phyloP scores from a whole-genome alignment of 2,888 invertebrate species.

The Andrena haemorrhoa region DNA sequence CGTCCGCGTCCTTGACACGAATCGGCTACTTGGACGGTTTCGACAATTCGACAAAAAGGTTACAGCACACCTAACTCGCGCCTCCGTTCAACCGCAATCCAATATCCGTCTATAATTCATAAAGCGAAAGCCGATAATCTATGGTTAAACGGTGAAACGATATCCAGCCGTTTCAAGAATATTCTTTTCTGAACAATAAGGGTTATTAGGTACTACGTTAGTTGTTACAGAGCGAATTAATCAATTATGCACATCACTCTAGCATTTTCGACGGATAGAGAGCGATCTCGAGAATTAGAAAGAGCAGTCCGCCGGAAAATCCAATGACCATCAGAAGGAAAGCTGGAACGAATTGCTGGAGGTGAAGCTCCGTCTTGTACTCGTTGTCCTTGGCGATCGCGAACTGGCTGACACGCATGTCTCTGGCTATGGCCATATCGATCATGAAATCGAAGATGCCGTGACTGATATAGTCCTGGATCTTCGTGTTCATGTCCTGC shows the following conservation, averaged over 20 bases:
- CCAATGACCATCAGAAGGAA: conserved; percentile 75
- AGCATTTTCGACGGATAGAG: conserved; percentile 52
- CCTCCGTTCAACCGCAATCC: conserved; percentile 50
- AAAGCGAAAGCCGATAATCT: conserved; percentile 68
- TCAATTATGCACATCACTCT: not conserved
- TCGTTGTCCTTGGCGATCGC: not conserved
- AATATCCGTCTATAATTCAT: conserved; percentile 67
- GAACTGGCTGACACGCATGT: not conserved
- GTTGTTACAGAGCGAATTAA: not conserved
- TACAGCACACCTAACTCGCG: conserved; percentile 40
- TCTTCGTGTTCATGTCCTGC: conserved; percentile 64
- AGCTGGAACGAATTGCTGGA: conserved; percentile 70
- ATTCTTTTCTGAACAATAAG: conserved; percentile 51
- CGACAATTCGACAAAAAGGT: conserved; percentile 46
- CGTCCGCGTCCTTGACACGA: conserved; percentile 35
- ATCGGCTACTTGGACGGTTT: conserved; percentile 24
- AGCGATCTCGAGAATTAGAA: conserved; percentile 67
- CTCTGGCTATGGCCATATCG: not conserved
- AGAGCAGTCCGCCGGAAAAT: conserved; percentile 48
- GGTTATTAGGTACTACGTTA: not conserved
- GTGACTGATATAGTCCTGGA: conserved; percentile 65
- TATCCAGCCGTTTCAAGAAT: conserved; percentile 45
- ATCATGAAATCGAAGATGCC: conserved; percentile 69
- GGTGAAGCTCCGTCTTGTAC: conserved; percentile 39
- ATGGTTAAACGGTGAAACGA: conserved; percentile 46